These are phyloP conservation scores for Haliclystus octoradiatus DNA, from an alignment of 30 jellyfish, hydroid and myxozoan species.

Conservation along the genomic window DNA sequence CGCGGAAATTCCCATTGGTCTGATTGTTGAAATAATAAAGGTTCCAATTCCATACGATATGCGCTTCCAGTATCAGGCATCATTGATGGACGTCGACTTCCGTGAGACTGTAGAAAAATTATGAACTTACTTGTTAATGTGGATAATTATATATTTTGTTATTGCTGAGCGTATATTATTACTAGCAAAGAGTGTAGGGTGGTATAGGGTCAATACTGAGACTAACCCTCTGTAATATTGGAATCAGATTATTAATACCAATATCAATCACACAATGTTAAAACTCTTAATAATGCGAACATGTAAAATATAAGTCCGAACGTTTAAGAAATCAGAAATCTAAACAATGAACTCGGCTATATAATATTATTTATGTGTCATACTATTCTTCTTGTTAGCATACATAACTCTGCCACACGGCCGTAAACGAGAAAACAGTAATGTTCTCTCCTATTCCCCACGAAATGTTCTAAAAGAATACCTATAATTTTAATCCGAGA, in stretches of 20 bases:
- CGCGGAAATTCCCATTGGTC: slow-evolving; percentile 98
- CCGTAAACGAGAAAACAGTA: slow-evolving; percentile 4
- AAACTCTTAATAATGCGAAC: too few relatives aligned
- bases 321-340: too few relatives aligned
- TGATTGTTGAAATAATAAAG: slow-evolving; percentile 27
- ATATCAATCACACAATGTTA: too few relatives aligned
- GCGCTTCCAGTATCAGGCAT: slow-evolving; percentile 20
- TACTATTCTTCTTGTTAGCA: too few relatives aligned
- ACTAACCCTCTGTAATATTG: too few relatives aligned
- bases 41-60: slow-evolving; percentile 49
- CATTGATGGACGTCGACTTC: slow-evolving; percentile 42
- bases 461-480: too few relatives aligned
- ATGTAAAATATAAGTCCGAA: too few relatives aligned
- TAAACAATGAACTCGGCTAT: too few relatives aligned
- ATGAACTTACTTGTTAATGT: neutral
- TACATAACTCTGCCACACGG: slow-evolving; percentile 12
- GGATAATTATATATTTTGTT: neutral
- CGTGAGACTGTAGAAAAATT: neutral
- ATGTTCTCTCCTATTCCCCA: neutral
- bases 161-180: neutral
- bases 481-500: too few relatives aligned
- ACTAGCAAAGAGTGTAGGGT: neutral
- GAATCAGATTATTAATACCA: too few relatives aligned
- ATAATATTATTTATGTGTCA: too few relatives aligned
- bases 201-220: too few relatives aligned